phyloP scores from a whole-genome alignment of 1,140 invertebrate genomes.

The Neodiprion fabricii region DNA sequence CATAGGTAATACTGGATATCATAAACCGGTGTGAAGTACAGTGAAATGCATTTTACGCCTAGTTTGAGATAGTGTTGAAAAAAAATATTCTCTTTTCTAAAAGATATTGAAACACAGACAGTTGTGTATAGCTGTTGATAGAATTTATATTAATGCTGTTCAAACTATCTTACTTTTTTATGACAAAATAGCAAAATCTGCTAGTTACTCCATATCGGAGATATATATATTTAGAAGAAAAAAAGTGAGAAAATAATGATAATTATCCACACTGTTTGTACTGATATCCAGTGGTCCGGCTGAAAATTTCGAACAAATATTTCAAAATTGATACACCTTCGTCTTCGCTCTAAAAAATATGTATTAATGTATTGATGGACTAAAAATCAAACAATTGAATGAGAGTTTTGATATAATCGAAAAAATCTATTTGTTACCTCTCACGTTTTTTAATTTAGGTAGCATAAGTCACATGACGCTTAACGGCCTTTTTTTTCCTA shows the following conservation, averaged over 20 bases:
- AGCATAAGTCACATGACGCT: slow-evolving; percentile 3
- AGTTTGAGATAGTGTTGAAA: too few species aligned
- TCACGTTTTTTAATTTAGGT: slow-evolving; percentile 4
- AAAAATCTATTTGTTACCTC: neutral
- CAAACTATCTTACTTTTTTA: neutral
- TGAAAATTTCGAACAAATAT: neutral
- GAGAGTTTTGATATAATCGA: neutral
- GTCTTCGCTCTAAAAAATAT: neutral
- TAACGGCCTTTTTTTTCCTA: neutral
- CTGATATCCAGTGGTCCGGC: neutral
- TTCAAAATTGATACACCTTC: neutral
- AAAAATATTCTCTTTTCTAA: neutral
- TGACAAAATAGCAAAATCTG: neutral
- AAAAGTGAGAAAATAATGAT: neutral
- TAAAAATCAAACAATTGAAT: neutral
- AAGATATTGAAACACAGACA: neutral
- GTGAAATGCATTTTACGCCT: neutral
- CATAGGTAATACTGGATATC: slow-evolving; percentile 14
- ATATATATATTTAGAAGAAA: neutral
- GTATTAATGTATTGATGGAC: neutral
- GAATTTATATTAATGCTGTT: neutral
- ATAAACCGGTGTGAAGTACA: neutral
- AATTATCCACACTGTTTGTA: slow-evolving; percentile 1
- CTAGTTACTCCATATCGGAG: neutral
- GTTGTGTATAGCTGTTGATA: neutral